Evolutionary conservation across 2,888 invertebrate species (phyloP).

Genomic region (Spodoptera picta): DNA sequence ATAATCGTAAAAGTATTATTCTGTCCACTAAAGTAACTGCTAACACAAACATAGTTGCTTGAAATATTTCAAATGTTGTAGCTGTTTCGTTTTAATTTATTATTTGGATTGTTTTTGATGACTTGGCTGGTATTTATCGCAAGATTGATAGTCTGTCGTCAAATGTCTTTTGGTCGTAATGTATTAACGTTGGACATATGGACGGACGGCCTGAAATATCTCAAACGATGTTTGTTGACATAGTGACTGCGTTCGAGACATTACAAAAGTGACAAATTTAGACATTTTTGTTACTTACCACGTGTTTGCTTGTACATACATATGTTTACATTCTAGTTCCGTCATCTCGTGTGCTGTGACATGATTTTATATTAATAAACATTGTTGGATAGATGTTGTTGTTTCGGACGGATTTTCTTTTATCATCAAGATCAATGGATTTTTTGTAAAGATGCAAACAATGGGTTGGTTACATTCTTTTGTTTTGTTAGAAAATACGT

Average conservation of each 20-base stretch:
- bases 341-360: slow-evolving; percentile 44
- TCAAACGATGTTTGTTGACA: slow-evolving; percentile 81
- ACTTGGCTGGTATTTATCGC: slow-evolving; percentile 81
- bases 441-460: not conserved
- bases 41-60: slow-evolving; percentile 63
- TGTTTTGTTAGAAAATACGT: not conserved
- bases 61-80: slow-evolving; percentile 37
- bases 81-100: slow-evolving; percentile 53
- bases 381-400: slow-evolving; percentile 24
- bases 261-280: slow-evolving; percentile 71
- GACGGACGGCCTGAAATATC: slow-evolving; percentile 77
- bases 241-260: slow-evolving; percentile 70
- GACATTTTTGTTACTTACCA: slow-evolving; percentile 67
- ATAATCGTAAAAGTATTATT: slow-evolving; percentile 76
- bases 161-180: slow-evolving; percentile 82
- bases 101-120: slow-evolving; percentile 60
- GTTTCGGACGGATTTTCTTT: slow-evolving; percentile 6
- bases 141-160: slow-evolving; percentile 86
- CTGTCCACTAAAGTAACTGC: slow-evolving; percentile 80
- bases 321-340: slow-evolving; percentile 52
- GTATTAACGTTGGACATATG: slow-evolving; percentile 61
- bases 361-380: slow-evolving; percentile 24
- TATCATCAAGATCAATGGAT: slow-evolving; percentile 19
- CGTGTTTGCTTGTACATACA: slow-evolving; percentile 59
- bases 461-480: not conserved